These are phyloP conservation scores for Aethes cnicana DNA, from an alignment of 2,888 invertebrate species.

Conservation along the genomic window DNA sequence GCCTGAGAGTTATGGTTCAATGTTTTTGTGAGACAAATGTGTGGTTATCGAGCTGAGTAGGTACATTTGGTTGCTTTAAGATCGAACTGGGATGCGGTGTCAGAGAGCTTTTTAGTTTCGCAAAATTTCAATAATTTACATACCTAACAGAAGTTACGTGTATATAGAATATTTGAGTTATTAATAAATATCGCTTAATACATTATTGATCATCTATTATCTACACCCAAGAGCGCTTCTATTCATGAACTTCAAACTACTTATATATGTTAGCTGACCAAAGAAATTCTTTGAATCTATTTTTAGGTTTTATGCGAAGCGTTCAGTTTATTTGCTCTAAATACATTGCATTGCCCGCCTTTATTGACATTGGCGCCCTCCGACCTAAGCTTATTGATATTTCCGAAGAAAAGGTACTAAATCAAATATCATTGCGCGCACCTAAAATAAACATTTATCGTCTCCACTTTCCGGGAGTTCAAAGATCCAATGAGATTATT, in stretches of 20 bases:
- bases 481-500: constrained; percentile 22
- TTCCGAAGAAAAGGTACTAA: constrained; percentile 13
- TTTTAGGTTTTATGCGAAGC: constrained; percentile 21
- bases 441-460: background rate
- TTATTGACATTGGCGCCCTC: constrained; percentile 25
- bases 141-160: no score
- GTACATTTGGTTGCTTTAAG: constrained; percentile 13
- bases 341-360: constrained; percentile 17
- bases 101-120: background rate
- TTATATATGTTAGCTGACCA: no score
- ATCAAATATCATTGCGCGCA: constrained; percentile 8
- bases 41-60: background rate
- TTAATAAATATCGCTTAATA: no score
- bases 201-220: no score
- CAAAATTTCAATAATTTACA: no score
- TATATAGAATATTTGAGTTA: no score
- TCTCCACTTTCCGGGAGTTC: constrained; percentile 1
- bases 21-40: constrained; percentile 16
- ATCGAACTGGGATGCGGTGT: constrained; percentile 2
- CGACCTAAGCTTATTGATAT: constrained; percentile 21
- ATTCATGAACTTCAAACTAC: no score
- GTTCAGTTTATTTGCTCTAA: constrained; percentile 21
- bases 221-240: no score
- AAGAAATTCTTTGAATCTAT: constrained; percentile 19
- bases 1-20: constrained; percentile 13